Percentiles rank a stretch among this genome's conserved stretches.
Evolutionary conservation across 2,797 vertebrate species (phyloP).

Genomic region (Malurus splendens): DNA sequence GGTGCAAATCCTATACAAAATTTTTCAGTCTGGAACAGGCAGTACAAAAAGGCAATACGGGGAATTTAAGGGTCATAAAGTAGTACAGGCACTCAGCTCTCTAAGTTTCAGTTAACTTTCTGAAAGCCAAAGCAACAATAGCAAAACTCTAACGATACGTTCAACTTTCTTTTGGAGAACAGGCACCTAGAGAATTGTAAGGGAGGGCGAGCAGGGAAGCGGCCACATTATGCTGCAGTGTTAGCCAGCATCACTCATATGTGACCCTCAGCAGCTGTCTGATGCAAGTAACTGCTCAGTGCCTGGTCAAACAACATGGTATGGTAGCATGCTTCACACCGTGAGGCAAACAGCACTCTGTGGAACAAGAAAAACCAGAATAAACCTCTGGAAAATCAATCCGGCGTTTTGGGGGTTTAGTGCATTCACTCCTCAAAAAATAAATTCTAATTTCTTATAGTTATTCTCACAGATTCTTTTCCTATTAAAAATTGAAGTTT

Average conservation of each 20-base stretch:
- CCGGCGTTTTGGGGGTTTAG: neutral
- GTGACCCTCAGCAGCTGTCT: neutral
- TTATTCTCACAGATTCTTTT: neutral
- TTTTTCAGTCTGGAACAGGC: neutral
- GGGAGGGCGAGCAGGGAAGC: neutral
- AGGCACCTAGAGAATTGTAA: neutral
- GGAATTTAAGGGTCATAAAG: neutral
- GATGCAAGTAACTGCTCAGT: conserved; percentile 25
- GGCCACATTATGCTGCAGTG: neutral
- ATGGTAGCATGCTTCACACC: conserved; percentile 5
- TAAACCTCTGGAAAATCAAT: neutral
- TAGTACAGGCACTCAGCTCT: neutral
- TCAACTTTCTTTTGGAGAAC: conserved; percentile 2
- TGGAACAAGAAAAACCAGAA: neutral
- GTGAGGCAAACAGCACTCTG: neutral
- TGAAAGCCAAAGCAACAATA: conserved; percentile 19
- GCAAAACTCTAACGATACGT: neutral
- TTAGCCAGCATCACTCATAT: conserved; percentile 5
- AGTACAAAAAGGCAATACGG: neutral
- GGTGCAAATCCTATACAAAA: neutral
- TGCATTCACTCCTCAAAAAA: neutral
- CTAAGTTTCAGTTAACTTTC: conserved; percentile 14
- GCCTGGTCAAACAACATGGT: neutral
- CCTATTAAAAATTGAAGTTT: neutral
- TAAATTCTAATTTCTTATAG: neutral